Percentiles rank a stretch among this genome's conserved stretches.
These are phyloP conservation scores for Todiramphus chloris DNA, from an alignment of 2,113 vertebrate species.

Conservation along the genomic window DNA sequence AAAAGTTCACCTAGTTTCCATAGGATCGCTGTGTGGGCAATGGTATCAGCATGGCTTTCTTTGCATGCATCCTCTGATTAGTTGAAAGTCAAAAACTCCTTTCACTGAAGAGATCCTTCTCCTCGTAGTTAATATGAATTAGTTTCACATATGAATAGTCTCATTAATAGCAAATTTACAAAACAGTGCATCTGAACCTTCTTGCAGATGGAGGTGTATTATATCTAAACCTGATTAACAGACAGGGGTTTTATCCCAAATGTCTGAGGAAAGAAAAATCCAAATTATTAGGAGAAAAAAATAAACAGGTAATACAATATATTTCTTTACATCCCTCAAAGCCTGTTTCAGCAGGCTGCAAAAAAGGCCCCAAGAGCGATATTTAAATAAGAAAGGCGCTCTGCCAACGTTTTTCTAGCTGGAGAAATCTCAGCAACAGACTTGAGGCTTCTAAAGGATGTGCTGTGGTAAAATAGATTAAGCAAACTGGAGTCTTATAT, in stretches of 20 bases:
- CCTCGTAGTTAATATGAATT: neutral
- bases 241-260: neutral
- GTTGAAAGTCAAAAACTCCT: neutral
- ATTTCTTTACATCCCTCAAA: constrained; percentile 45
- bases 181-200: neutral
- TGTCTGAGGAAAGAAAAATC: neutral
- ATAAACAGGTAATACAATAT: constrained; percentile 59
- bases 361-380: constrained; percentile 23
- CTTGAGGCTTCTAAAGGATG: constrained; percentile 49
- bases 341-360: constrained; percentile 44
- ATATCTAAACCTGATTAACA: neutral
- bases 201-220: neutral
- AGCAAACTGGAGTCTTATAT: constrained; percentile 13
- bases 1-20: neutral
- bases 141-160: neutral
- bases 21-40: neutral
- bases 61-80: neutral
- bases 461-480: constrained; percentile 27
- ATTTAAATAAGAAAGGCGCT: constrained; percentile 21
- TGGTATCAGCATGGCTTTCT: neutral
- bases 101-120: neutral
- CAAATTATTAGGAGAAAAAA: constrained; percentile 34
- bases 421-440: constrained; percentile 28
- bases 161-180: neutral
- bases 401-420: constrained; percentile 39